phyloP scores from a whole-genome alignment of 2,888 invertebrate species.

The Yponomeuta malinellus region DNA sequence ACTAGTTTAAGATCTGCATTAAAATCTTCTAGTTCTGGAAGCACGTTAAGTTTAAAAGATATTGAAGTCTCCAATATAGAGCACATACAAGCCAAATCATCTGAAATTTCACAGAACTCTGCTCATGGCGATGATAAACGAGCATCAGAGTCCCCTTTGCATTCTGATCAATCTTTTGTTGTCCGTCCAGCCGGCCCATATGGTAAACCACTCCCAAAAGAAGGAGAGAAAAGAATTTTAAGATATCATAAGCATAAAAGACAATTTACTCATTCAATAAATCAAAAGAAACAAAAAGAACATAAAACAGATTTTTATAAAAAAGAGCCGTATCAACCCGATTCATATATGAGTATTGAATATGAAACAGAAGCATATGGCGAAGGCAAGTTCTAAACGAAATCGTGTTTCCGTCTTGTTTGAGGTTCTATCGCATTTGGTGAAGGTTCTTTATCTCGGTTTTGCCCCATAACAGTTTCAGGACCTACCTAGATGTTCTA shows the following conservation, averaged over 20 bases:
- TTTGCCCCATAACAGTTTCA: no score
- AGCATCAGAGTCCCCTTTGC: neutral
- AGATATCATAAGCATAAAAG: neutral
- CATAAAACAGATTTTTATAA: no score
- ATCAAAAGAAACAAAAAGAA: no score
- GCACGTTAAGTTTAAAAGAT: neutral
- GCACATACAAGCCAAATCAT: no score
- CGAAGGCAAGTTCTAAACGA: neutral
- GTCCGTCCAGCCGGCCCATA: neutral
- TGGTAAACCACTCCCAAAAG: neutral
- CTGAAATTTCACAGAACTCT: no score
- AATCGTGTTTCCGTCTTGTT: no score
- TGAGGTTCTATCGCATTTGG: no score
- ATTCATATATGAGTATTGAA: neutral
- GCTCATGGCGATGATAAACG: no score
- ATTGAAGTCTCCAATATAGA: neutral
- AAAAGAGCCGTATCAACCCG: neutral
- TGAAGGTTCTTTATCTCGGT: no score
- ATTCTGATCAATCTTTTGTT: neutral
- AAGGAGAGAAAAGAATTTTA: neutral
- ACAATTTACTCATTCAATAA: neutral
- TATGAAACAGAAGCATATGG: neutral
- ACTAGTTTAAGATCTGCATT: neutral
- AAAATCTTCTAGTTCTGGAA: neutral
- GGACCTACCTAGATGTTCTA: no score